Evolutionary conservation across 2,797 vertebrate species (phyloP), one percentile per base, ranked within the genome.

Genomic region (Ibycter americanus): DNA sequence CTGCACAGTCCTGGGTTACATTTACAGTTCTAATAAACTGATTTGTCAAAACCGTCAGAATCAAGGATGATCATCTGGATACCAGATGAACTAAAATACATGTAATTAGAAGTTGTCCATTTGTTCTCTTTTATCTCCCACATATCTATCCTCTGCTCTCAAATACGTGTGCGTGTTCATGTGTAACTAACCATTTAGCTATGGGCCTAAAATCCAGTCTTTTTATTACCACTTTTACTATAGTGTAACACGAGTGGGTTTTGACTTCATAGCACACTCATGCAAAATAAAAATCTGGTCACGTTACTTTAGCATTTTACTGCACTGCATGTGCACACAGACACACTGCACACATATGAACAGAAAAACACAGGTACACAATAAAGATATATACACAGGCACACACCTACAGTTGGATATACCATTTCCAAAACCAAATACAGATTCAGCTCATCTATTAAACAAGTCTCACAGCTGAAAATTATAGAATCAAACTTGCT

Each of bases 11-110:
- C 97, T 95, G 97, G 95, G 96, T 96, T 97, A 95, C 96, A 97
- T 97, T 98, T 97, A 96, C 97, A 97, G 95, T 94, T 97, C 98
- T 94, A 98, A 98, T 98, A 98, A 98, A 98, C 97, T 98, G 98
- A 98, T 98, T 98, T 98, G 98, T 98, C 98, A 98, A 98, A 98
- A 92, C 93, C 91, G 56, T 98, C 98, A 98, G 97, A 97, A 97
- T 96, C 98, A 86, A 97, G 97, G 97, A 96, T 97, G 96, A 98
- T 98, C 98, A 98, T 98, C 98, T 98, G 98, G 98, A 96, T 52
- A 83, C 97, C 98, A 98, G 98, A 98, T 98, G 98, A 98, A 95
- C 66, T 46, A 74, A 97, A 98, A 98, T 96, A 97, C 91, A 74
- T 97, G 96, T 97, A 98, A 98, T 98, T 98, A 98, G 63, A 96